Evolutionary conservation across 2,888 invertebrate species (phyloP), one percentile per base, ranked within the genome.

Genomic region (Zhuqinia jingwanae): DNA sequence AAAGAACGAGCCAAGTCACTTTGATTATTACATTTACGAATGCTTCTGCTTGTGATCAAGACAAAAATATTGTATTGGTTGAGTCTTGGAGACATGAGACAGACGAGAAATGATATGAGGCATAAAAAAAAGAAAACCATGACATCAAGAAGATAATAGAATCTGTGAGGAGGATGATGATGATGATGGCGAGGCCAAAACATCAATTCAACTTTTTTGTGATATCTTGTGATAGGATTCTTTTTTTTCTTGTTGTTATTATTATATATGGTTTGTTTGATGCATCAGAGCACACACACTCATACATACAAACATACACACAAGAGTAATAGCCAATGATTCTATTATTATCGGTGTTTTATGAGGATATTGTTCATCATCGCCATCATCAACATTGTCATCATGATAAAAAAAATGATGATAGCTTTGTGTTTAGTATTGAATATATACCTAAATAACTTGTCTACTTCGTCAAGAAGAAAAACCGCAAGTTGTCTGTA

Each of bases 401-500:
- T 65, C 17, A 36, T 17, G 36, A 5, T 42, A 8, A 6, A 1
- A 8, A 65, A 42, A 20, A 15, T 63, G 27, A 60, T 25, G 30
- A 63, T 30, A 5, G n/a, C 30, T 13, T 11, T 60, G 53, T 17
- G 6, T n/a, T 58, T 10, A 58, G 58, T 58, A 13, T 58, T n/a
- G n/a, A n/a, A n/a, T n/a, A n/a, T n/a, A n/a, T n/a, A n/a, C n/a
- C 36, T 8, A 36, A 36, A 8, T 6, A 36, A 3, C 36, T 6
- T 6, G 36, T 3, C 36, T 36, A 3, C 36, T 36, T 27, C 65
- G 11, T 42, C 17, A 11, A 65, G 36, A 8, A 36, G 8, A 65
- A n/a, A 25, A 65, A 82, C 75, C 82, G 36, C 82, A 82, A 81
- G 25, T 65, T 65, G 42, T 42, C 42, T 36, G n/a, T 36, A 10